A percentile compares a stretch with the other conserved stretches of the same genome.
Evolutionary conservation across 2,113 vertebrate species (phyloP).

Genomic region (Tragelaphus scriptus): DNA sequence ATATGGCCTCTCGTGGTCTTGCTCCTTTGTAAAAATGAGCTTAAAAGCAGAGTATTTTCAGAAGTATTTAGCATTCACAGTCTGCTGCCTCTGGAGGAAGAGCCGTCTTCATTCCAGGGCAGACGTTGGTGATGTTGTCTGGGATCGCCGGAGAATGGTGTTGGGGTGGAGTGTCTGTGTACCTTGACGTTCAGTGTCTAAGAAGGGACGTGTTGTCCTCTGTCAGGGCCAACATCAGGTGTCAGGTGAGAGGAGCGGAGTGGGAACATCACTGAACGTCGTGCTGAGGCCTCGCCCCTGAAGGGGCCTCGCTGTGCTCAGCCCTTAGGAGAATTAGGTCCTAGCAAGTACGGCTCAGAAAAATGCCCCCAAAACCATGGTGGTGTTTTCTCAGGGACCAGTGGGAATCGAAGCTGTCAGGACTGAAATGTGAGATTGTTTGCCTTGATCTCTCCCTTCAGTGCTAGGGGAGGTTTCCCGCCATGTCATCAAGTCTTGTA

Average conservation of each 20-base stretch:
- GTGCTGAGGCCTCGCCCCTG: background rate
- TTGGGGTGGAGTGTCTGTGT: background rate
- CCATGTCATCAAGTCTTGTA: background rate
- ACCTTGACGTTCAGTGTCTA: too few species aligned
- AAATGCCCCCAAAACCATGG: background rate
- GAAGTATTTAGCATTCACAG: background rate
- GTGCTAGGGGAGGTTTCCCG: background rate
- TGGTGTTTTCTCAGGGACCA: background rate
- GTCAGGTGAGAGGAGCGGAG: background rate
- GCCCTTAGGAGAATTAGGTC: background rate
- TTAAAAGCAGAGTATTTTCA: background rate
- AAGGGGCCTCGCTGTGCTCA: too few species aligned
- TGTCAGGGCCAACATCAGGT: background rate
- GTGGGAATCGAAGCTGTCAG: background rate
- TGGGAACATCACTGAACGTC: background rate
- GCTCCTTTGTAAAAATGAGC: background rate
- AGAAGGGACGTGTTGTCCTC: background rate
- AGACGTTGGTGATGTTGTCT: accelerated
- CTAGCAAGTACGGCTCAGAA: background rate
- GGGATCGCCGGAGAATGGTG: background rate
- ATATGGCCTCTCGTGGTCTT: background rate
- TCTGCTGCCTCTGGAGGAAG: background rate
- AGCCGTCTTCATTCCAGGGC: background rate
- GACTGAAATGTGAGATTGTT: background rate
- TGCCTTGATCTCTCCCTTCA: background rate